These are phyloP conservation scores for Macheiramphus alcinus DNA, from an alignment of 2,113 vertebrate species.

Conservation along the genomic window DNA sequence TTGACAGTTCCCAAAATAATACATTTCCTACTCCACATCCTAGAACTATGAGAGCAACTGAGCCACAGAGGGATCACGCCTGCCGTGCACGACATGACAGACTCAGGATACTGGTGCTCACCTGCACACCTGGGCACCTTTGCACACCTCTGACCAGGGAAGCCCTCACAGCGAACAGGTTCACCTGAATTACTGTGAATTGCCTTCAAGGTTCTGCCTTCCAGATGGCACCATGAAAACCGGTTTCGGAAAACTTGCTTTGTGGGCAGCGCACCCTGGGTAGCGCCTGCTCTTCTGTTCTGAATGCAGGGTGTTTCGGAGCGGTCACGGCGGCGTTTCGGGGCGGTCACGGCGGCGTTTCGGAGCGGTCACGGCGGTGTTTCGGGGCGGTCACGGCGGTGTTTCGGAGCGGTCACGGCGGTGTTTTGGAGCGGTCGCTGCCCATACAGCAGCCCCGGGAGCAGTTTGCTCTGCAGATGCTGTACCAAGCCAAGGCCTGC, in stretches of 20 bases:
- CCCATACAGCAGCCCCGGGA: background rate
- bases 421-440: background rate
- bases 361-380: rapidly evolving
- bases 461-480: background rate
- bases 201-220: background rate
- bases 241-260: too few relatives aligned
- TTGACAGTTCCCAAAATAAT: background rate
- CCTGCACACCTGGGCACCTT: background rate
- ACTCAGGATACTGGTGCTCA: too few relatives aligned
- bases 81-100: rapidly evolving
- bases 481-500: too few relatives aligned
- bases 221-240: background rate
- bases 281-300: background rate
- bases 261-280: background rate
- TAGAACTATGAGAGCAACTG: background rate
- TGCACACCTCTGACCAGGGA: background rate
- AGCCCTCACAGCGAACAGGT: background rate
- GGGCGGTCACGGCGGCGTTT: rapidly evolving
- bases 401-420: rapidly evolving
- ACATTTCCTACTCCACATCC: background rate
- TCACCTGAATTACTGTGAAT: too few relatives aligned
- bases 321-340: rapidly evolving
- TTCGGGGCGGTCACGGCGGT: too few relatives aligned
- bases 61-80: background rate
- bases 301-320: too few relatives aligned